phyloP scores from a whole-genome alignment of 2,797 vertebrate species.

The Nyctalus aviator region DNA sequence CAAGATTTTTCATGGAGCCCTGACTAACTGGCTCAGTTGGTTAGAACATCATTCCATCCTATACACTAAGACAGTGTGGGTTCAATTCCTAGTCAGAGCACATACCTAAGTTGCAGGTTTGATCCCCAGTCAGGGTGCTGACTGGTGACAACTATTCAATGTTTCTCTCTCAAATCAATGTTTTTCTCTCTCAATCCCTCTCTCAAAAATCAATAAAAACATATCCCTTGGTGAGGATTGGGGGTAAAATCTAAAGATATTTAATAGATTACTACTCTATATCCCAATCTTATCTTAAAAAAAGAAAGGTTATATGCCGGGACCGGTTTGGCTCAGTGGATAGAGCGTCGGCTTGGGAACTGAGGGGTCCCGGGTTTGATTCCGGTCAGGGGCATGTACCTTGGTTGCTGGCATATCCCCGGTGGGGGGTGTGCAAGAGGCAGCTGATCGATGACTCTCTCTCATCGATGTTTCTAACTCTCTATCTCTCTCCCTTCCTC shows the following conservation, averaged over 20 bases:
- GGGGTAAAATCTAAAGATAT: not conserved
- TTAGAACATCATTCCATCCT: not conserved
- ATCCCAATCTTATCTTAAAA: not conserved
- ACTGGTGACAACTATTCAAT: not conserved
- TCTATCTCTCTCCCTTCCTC: no score
- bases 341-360: no score
- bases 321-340: no score
- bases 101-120: not conserved
- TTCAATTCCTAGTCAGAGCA: not conserved
- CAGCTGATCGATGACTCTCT: no score
- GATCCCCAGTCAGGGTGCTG: not conserved
- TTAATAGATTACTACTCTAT: not conserved
- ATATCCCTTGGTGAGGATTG: not conserved
- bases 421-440: no score
- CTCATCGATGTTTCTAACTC: no score
- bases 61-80: not conserved
- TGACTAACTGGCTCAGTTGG: not conserved
- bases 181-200: not conserved
- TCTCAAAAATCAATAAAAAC: not conserved
- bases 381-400: no score
- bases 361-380: no score
- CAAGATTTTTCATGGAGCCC: not conserved
- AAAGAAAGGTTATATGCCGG: slow-evolving; percentile 12
- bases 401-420: no score
- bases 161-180: not conserved